Conservation (phyloP, 2,888 invertebrate species). For the Ennomos erosarius region DNA sequence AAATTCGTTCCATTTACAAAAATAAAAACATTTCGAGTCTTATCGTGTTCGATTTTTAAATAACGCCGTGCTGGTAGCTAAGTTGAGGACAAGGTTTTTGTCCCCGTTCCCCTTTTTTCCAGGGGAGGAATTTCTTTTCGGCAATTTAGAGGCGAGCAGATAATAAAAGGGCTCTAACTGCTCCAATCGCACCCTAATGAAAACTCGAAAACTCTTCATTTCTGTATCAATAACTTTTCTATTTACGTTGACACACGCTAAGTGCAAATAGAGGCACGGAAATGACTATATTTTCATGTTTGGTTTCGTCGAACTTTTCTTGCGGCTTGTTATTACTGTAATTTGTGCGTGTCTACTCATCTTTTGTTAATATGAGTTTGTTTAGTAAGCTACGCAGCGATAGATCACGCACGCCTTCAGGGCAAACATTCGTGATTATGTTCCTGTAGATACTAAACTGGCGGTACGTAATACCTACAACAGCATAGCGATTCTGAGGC, state of each 20-base stretch:
- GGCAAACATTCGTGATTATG: conserved; percentile 8
- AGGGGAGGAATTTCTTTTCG: conserved; percentile 81
- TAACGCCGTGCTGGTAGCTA: conserved; percentile 79
- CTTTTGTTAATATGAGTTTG: conserved; percentile 38
- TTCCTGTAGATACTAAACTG: not conserved
- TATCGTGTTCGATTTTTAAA: conserved; percentile 85
- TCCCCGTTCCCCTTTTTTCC: conserved; percentile 77
- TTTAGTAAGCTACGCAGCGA: conserved; percentile 31
- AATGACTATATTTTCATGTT: conserved; percentile 50
- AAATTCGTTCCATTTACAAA: conserved; percentile 81
- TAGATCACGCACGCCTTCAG: conserved; percentile 36
- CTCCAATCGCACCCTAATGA: conserved; percentile 82
- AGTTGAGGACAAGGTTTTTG: conserved; percentile 79
- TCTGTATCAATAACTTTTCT: conserved; percentile 77
- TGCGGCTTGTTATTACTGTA: conserved; percentile 38
- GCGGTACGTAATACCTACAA: too few relatives aligned
- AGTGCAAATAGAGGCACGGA: conserved; percentile 48
- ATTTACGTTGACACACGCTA: conserved; percentile 57
- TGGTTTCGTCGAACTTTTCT: conserved; percentile 40
- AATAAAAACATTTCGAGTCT: conserved; percentile 82
- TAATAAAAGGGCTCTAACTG: conserved; percentile 86
- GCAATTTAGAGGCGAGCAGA: conserved; percentile 84
- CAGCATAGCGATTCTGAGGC: too few relatives aligned
- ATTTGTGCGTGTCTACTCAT: conserved; percentile 34
- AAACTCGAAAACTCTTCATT: conserved; percentile 80